A percentile compares a stretch with the other conserved stretches of the same genome.
phyloP scores from a whole-genome alignment of 2,113 vertebrate species.

The Perca fluviatilis region DNA sequence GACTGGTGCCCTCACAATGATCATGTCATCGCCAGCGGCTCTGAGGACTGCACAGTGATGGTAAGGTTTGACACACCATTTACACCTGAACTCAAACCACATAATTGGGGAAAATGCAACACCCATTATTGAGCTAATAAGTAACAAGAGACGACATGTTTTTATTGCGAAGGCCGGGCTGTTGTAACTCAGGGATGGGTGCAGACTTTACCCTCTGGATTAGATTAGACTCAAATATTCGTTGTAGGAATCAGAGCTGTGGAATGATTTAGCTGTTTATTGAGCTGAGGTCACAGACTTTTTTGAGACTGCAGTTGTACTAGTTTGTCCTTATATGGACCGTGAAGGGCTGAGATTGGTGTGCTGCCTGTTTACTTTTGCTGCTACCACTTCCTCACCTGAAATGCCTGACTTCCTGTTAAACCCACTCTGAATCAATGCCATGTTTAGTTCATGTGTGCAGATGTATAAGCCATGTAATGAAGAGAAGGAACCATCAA shows the following conservation, averaged over 20 bases:
- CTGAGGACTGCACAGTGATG: conserved; percentile 97
- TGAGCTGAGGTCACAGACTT: conserved; percentile 78
- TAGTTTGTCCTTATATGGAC: conserved; percentile 76
- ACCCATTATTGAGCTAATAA: conserved; percentile 32
- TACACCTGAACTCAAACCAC: conserved; percentile 12
- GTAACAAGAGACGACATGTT: conserved; percentile 52
- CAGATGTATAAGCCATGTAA: conserved; percentile 18
- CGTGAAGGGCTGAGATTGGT: conserved; percentile 30
- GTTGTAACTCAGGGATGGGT: conserved; percentile 58
- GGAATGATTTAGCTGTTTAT: conserved; percentile 77
- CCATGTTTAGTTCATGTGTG: conserved; percentile 38
- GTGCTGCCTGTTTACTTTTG: conserved; percentile 31
- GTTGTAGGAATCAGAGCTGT: conserved; percentile 71
- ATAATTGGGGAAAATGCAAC: neutral
- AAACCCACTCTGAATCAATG: conserved; percentile 13
- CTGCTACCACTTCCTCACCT: conserved; percentile 65
- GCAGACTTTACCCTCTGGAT: conserved; percentile 75
- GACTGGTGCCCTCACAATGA: conserved; percentile 99
- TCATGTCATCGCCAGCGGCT: conserved; percentile 96
- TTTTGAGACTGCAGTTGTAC: conserved; percentile 57
- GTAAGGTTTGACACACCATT: conserved; percentile 77
- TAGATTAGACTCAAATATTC: conserved; percentile 76
- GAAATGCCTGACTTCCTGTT: conserved; percentile 53
- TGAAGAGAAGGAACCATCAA: conserved; percentile 17
- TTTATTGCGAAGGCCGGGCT: conserved; percentile 51